Percentiles rank a stretch among this genome's conserved stretches.
Evolutionary conservation across 2,113 vertebrate species (phyloP).

Genomic region (Nesogale talazaci): DNA sequence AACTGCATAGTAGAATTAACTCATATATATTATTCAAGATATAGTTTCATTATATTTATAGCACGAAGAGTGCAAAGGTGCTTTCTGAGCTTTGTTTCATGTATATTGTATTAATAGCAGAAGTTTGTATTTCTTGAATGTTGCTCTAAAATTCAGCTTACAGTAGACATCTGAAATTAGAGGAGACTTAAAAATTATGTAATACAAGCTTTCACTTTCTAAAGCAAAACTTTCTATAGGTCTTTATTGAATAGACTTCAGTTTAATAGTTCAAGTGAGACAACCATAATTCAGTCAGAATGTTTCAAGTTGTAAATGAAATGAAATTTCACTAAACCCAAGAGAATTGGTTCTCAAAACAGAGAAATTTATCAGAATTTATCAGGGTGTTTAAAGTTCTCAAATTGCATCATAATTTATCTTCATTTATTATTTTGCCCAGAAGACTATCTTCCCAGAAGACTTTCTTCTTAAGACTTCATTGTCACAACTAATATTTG

Average conservation of each 20-base stretch:
- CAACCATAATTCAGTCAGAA: background rate
- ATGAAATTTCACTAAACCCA: constrained; percentile 18
- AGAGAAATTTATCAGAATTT: background rate
- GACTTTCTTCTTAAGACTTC: background rate
- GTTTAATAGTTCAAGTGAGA: background rate
- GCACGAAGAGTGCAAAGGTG: background rate
- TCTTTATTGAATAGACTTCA: background rate
- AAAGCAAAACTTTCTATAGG: background rate
- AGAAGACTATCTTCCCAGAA: background rate
- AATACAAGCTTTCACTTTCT: background rate
- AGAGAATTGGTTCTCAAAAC: background rate
- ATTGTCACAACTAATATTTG: background rate
- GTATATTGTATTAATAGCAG: background rate
- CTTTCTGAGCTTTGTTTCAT: background rate
- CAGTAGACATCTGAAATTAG: background rate
- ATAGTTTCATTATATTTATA: background rate
- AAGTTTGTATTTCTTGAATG: background rate
- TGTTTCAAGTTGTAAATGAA: background rate
- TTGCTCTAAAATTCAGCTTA: constrained; percentile 32
- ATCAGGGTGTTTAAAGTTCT: background rate
- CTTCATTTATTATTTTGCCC: background rate
- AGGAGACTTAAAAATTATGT: background rate
- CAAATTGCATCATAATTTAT: background rate
- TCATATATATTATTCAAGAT: background rate
- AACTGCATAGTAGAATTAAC: background rate